Evolutionary conservation across 1,140 invertebrate species (phyloP), one percentile per base, ranked within the genome.

Genomic region (Chionoecetes opilio): DNA sequence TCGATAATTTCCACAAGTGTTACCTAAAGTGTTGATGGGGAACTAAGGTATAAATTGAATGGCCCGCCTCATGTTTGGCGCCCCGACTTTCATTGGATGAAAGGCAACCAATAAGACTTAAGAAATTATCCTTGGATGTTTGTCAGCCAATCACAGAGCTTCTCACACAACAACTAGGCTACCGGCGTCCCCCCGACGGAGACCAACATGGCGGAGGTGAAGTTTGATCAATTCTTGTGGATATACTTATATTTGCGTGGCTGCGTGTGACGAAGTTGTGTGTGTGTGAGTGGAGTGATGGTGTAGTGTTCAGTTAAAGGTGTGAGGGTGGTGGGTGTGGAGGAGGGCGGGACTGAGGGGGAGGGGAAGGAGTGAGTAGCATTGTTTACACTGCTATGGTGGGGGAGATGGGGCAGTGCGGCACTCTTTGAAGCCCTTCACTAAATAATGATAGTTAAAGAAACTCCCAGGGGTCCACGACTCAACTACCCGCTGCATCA

Each of bases 151-250:
- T 94, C 14, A 31, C 3, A 17, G 53, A 29, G 9, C 8, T 3
- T 26, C 53, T 90, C 90, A 29, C 35, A 82, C 35, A 46, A 21
- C 26, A 11, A 21, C 26, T 90, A 32, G 93, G 87, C 63, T 41
- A n/a, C 93, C 88, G 93, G 93, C 93, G 93, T 94, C 93, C 93
- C 93, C 93, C 88, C 93, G 93, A 82, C 88, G 89, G 63, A 89
- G 84, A 94, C 93, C 93, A 94, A 94, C 93, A 94, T 94, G 93
- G 93, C 93, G 93, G 93, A 94, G 93, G 93, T 94, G 93, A 94
- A 94, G 93, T 94, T 94, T 94, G 93, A 94, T 94, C 93, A 94
- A 94, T 94, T 94, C 93, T 94, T 94, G 93, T 94, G 84, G 93
- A 94, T 94, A 82, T 94, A 90, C 53, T 94, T 84, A 37, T 90